These are phyloP conservation scores for Entomyzon cyanotis DNA, from an alignment of 2,113 vertebrate species.

Conservation along the genomic window DNA sequence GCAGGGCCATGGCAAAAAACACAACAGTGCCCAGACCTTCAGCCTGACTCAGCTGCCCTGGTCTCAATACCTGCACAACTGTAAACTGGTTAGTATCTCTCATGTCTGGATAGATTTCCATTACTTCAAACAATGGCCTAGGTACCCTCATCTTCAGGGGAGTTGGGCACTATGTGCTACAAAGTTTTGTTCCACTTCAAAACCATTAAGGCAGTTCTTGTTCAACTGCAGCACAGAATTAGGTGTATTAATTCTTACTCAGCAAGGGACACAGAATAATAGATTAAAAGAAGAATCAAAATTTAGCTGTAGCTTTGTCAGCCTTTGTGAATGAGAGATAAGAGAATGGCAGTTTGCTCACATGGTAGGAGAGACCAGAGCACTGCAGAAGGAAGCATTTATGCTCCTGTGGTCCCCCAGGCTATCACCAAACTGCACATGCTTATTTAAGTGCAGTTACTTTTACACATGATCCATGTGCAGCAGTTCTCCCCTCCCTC, in stretches of 20 bases:
- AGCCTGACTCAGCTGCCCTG: background rate
- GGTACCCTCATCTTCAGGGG: background rate
- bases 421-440: background rate
- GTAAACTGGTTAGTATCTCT: background rate
- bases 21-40: background rate
- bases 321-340: background rate
- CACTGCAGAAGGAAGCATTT: background rate
- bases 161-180: background rate
- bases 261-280: background rate
- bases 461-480: background rate
- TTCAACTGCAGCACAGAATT: background rate
- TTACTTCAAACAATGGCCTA: background rate
- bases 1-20: too few relatives aligned
- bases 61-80: background rate
- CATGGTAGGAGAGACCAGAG: background rate
- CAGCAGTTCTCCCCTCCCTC: background rate
- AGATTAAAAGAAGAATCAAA: background rate
- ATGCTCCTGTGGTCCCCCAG: background rate
- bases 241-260: background rate
- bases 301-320: background rate
- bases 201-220: background rate
- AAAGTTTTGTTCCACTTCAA: background rate
- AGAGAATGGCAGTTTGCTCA: background rate
- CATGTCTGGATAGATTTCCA: background rate
- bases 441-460: background rate